Base-by-base conservation (phyloP, 2,113 vertebrate genomes). In the Ceyx cyanopectus region DNA sequence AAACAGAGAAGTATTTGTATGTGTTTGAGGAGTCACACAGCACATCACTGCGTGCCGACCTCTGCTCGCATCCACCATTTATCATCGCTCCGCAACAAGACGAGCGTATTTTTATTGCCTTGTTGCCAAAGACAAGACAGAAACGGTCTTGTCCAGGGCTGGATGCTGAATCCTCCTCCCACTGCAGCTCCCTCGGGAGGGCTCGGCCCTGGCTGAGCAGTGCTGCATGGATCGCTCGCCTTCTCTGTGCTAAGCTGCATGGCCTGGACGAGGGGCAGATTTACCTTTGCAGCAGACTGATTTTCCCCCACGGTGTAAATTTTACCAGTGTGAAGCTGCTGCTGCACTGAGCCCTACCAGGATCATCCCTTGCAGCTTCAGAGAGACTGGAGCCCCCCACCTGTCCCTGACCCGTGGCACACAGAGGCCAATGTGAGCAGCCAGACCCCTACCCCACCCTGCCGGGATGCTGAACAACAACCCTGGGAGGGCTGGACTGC, bases 1-100 rank as follows among this genome's bases (percentile, higher is more conserved):
- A 92, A 93, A 85, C 84, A 86, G 69, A 95, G 81, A 84, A 72
- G 57, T 51, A 70, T 91, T 87, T 86, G 92, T 66, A 50, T 17
- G 87, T 21, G 75, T 5, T 60, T 30, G 72, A 90, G 90, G 45
- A 91, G 90, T 8, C 41, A 37, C 50, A 14, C 81, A 53, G 84
- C 74, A 26, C 53, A 91, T 43, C 50, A 56, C 92, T 19, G 80
- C 18, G 4, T 8, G 87, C 93, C 67, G 76, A 89, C 93, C 92
- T 95, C 93, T 83, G 90, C 22, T 93, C 48, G 3, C 85, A 43
- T 54, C 79, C 82, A 17, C 82, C 85, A 34, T 88, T 88, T 61
- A 87, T 85, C 92, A 90, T 34, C 4, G 0, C 8, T 29, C 73
- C 0, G 5, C 93, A 77, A 68, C 27, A n/a, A 30, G 62, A 46